A percentile compares a stretch with the other conserved stretches of the same genome.
Evolutionary conservation across 2,888 invertebrate species (phyloP).

Genomic region (Scaeva pyrastri): DNA sequence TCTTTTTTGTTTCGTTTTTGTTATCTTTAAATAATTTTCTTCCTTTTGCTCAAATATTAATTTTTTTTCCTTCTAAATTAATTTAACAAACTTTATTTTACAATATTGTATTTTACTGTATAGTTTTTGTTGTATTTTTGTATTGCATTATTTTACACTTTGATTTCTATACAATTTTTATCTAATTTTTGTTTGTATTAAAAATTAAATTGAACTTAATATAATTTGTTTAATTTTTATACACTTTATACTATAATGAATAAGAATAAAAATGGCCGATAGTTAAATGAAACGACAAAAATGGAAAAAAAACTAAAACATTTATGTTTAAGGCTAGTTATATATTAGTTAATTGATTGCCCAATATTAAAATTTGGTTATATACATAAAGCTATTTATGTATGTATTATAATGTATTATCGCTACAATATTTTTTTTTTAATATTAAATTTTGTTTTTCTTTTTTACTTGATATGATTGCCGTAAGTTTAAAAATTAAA

Average conservation of each 20-base stretch:
- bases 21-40: slow-evolving; percentile 54
- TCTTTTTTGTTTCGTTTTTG: slow-evolving; percentile 24
- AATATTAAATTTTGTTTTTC: neutral
- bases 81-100: slow-evolving; percentile 59
- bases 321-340: slow-evolving; percentile 22
- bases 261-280: slow-evolving; percentile 8
- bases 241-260: neutral
- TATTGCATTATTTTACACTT: slow-evolving; percentile 14
- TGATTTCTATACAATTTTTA: neutral
- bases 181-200: neutral
- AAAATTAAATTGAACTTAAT: slow-evolving; percentile 7
- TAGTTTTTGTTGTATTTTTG: neutral
- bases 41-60: slow-evolving; percentile 6
- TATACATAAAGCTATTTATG: slow-evolving; percentile 34
- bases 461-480: slow-evolving; percentile 28
- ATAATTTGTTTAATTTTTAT: neutral
- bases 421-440: slow-evolving; percentile 8
- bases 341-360: slow-evolving; percentile 41
- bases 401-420: neutral
- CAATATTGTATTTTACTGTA: slow-evolving; percentile 40
- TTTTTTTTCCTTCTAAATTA: slow-evolving; percentile 9
- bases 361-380: slow-evolving; percentile 36
- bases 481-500: slow-evolving; percentile 4
- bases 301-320: neutral
- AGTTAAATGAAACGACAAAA: neutral